Evolutionary conservation across 2,797 vertebrate genomes (phyloP), one percentile per base, ranked within the genome.

Genomic region (Halcyon leucocephala): DNA sequence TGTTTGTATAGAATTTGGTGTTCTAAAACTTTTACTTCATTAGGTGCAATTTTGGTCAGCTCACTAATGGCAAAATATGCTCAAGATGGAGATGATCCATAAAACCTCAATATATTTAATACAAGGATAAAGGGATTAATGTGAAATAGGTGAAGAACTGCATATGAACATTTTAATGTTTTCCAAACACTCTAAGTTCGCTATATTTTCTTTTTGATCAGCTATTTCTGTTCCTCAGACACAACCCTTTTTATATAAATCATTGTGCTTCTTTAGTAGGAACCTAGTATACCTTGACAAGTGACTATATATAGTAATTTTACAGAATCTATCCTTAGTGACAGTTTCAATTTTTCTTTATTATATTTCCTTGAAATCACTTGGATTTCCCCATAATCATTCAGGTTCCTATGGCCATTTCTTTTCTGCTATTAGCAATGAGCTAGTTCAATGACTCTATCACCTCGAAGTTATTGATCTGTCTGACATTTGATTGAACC

Each of bases 391-490:
- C 39, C 52, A 46, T 52, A 71, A 70, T 54, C 12, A 81, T 79
- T 95, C 66, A 35, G 39, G 77, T 92, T 82, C 57, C 52, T 91
- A 60, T 78, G 86, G 64, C 41, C 46, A 64, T 78, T 90, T 97
- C 21, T 95, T 94, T 95, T 60, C 80, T 94, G 82, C 89, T 66
- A 48, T 67, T 89, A 54, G 54, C 22, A 1, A 87, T 91, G 86
- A 90, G 83, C 89, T 94, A 78, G 78, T 89, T 93, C 94, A 82
- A 71, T 71, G 62, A 92, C 78, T 95, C 70, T 37, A 51, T 94
- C 94, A 90, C 73, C 89, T 96, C 86, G 93, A 44, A 66, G 72
- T 88, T 97, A 96, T 96, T 95, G 94, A 97, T 97, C 96, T 95
- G 92, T 94, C 97, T 97, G 96, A 94, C 95, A 94, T 96, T 93